Base-by-base conservation (phyloP, 2,888 invertebrate genomes). In the Boloria selene region DNA sequence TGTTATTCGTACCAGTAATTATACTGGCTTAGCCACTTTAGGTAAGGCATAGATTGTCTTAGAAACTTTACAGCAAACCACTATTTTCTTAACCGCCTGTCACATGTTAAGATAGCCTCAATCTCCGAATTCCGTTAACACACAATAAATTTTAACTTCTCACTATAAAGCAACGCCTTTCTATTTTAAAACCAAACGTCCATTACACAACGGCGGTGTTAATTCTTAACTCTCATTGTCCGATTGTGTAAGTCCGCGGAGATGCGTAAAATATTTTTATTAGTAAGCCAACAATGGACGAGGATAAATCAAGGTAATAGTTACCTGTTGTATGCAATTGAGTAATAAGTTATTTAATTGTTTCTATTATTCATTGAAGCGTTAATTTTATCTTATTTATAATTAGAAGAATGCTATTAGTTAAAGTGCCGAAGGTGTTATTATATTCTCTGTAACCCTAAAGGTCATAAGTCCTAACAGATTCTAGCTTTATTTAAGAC, bases 111-210 rank as follows among this genome's bases (percentile, higher is more conserved):
- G 72, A 72, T 72, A 72, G 72, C 74, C 74, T 73, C 72, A 56
- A 71, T 74, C 71, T 67, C 50, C 64, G 66, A 69, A 73, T 70
- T 74, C 73, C 73, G 69, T 71, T 74, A 74, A 70, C 66, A 65
- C 55, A 67, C 69, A 66, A 71, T 70, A 75, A 73, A 74, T 69
- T 71, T 63, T 59, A 65, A 60, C 63, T 74, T 73, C 74, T 70
- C 70, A 74, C 72, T 72, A 68, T 68, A 71, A 66, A 65, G 18
- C 64, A 64, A 69, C 69, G 64, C 72, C 73, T 72, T 73, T 71
- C 72, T 69, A 72, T 70, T 70, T 70, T 71, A 70, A 72, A 68
- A 74, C 74, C 72, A 71, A 71, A 68, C 53, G 60, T 63, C 55
- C 52, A 69, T 75, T 74, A 67, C 68, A 67, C 68, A 72, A 72